phyloP scores from a whole-genome alignment of 2,888 invertebrate species.

The Habrosyne pyritoides region DNA sequence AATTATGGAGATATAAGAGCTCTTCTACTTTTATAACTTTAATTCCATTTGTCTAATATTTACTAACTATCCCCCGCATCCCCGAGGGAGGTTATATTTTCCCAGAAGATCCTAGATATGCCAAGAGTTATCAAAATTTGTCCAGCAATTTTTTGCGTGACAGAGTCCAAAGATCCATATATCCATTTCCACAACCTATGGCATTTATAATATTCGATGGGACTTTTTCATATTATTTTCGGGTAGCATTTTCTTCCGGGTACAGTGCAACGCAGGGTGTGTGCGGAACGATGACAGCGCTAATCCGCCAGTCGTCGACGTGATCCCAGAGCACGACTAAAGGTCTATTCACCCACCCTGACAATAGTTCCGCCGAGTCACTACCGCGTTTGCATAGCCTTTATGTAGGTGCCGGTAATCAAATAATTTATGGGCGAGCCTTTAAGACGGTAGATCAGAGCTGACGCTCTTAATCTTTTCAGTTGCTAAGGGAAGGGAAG shows the following conservation, averaged over 20 bases:
- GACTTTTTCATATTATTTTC: no score
- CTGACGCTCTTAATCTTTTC: not conserved
- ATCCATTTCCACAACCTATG: no score
- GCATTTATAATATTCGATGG: not conserved
- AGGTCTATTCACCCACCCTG: not conserved
- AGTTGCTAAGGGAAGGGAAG: not conserved
- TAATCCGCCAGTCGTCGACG: not conserved
- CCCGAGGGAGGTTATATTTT: no score
- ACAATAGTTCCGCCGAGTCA: conserved; percentile 1
- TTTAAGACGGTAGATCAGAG: not conserved
- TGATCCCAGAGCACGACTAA: not conserved
- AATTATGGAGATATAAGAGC: no score
- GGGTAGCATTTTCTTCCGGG: not conserved
- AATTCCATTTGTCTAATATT: no score
- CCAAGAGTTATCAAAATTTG: no score
- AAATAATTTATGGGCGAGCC: not conserved
- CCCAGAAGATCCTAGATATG: no score
- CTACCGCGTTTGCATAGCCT: not conserved
- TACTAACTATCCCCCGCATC: no score
- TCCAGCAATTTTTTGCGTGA: no score
- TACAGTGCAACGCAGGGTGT: not conserved
- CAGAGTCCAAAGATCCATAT: no score
- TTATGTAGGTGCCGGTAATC: not conserved
- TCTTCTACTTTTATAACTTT: no score
- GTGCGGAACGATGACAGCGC: not conserved